Evolutionary conservation across 2,888 invertebrate genomes (phyloP).

Genomic region (Sipunculus nudus): DNA sequence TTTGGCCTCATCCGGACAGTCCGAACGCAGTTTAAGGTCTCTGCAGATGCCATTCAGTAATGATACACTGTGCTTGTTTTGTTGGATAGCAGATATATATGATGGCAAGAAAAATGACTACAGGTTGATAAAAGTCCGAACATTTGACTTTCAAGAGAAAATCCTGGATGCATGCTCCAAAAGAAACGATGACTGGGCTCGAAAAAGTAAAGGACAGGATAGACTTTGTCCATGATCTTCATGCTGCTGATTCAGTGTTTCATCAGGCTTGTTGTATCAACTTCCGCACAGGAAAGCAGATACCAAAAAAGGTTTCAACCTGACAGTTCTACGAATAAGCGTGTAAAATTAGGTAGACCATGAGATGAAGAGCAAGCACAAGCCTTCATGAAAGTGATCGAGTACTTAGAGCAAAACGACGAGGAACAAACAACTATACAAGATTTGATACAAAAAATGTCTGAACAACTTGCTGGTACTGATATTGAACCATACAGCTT

Average conservation of each 20-base stretch:
- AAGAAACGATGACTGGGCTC: slow-evolving; percentile 5
- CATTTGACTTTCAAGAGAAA: background rate
- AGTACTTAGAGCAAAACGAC: slow-evolving; percentile 15
- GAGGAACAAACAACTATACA: slow-evolving; percentile 10
- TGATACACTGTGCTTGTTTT: no score
- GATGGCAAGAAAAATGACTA: no score
- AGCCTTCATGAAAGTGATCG: slow-evolving; percentile 7
- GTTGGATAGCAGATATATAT: no score
- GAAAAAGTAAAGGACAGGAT: background rate
- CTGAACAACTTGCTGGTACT: background rate
- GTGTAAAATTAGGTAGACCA: background rate
- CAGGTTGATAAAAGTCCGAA: no score
- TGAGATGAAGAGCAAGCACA: background rate
- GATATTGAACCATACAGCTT: slow-evolving; percentile 14
- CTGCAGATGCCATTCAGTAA: no score
- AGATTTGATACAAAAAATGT: slow-evolving; percentile 1
- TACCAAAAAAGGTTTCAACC: background rate
- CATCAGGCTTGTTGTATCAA: slow-evolving; percentile 11
- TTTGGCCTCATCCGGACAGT: no score
- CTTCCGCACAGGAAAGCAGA: slow-evolving; percentile 1
- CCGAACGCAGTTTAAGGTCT: no score
- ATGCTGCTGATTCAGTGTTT: slow-evolving; percentile 10
- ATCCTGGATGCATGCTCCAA: background rate
- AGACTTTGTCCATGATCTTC: slow-evolving; percentile 5
- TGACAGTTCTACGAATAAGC: background rate